Percentiles rank a stretch among this genome's conserved stretches.
Conservation (phyloP, 2,888 invertebrate genomes). For the Xylota sylvarum region DNA sequence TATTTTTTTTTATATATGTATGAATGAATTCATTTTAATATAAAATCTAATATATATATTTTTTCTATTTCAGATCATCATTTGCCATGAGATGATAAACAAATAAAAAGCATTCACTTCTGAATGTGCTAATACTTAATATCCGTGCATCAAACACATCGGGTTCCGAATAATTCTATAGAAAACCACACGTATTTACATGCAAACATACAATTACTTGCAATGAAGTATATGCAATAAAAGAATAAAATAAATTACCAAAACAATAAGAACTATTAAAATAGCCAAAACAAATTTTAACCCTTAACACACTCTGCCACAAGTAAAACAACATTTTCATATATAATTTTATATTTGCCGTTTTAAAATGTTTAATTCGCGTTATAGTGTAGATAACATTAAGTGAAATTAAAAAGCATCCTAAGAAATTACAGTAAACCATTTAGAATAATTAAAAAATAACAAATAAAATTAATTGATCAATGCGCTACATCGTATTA, state of each 20-base stretch:
- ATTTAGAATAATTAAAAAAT: constrained; percentile 13
- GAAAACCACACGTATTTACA: not conserved
- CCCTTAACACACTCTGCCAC: constrained; percentile 17
- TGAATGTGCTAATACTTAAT: constrained; percentile 33
- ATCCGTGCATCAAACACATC: constrained; percentile 17
- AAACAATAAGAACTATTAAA: constrained; percentile 5
- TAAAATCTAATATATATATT: not conserved
- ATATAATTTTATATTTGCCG: constrained; percentile 39
- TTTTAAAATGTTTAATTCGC: constrained; percentile 42
- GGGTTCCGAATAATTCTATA: constrained; percentile 1
- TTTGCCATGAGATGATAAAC: constrained; percentile 45
- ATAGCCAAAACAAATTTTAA: constrained; percentile 1
- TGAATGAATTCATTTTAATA: not conserved
- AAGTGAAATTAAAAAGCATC: constrained; percentile 60
- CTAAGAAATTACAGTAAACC: constrained; percentile 44
- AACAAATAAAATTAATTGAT: constrained; percentile 44
- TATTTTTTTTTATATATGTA: no score
- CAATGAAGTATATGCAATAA: constrained; percentile 5
- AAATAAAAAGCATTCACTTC: constrained; percentile 25
- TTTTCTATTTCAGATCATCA: constrained; percentile 58
- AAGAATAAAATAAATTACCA: not conserved
- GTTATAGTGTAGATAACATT: constrained; percentile 42
- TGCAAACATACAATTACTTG: not conserved
- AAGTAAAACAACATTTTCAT: constrained; percentile 11
- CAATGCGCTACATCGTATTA: constrained; percentile 64